Evolutionary conservation across 2,888 invertebrate species (phyloP).

Genomic region (Bhutanitis thaidina): DNA sequence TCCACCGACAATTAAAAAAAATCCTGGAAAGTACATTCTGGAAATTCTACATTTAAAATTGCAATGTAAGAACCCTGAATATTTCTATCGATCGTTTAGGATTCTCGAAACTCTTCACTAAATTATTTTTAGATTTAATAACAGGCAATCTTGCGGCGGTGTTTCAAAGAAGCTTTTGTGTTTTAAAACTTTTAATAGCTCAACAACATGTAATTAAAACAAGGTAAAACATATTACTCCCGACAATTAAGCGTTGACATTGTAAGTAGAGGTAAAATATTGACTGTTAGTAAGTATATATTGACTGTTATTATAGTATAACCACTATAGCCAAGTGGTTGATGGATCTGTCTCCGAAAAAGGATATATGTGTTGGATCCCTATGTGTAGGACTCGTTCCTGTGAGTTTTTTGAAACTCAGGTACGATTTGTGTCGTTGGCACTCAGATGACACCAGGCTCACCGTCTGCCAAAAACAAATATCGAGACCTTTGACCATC

Average conservation of each 20-base stretch:
- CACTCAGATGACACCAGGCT: too few relatives aligned
- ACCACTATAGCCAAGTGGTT: too few relatives aligned
- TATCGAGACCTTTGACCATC: too few relatives aligned
- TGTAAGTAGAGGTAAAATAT: neutral
- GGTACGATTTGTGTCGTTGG: too few relatives aligned
- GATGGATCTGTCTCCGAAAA: too few relatives aligned
- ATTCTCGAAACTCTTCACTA: slow-evolving; percentile 4
- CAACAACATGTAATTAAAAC: slow-evolving; percentile 6
- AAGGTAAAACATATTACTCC: neutral
- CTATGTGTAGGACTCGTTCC: too few relatives aligned
- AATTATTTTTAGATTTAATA: slow-evolving; percentile 14
- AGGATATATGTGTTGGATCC: too few relatives aligned
- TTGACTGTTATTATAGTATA: too few relatives aligned
- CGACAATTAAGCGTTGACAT: neutral
- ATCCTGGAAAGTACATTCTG: neutral
- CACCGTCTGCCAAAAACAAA: too few relatives aligned
- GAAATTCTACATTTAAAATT: slow-evolving; percentile 3
- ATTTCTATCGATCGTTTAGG: slow-evolving; percentile 6
- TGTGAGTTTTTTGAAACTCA: too few relatives aligned
- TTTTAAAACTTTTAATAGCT: slow-evolving; percentile 3
- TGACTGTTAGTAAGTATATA: too few relatives aligned
- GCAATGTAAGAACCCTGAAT: neutral
- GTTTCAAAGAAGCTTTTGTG: slow-evolving; percentile 9
- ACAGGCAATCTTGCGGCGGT: slow-evolving; percentile 6
- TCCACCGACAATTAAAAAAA: neutral